A percentile compares a stretch with the other conserved stretches of the same genome.
These are phyloP conservation scores for Artibeus lituratus DNA, from an alignment of 2,797 vertebrate genomes.

Conservation along the genomic window DNA sequence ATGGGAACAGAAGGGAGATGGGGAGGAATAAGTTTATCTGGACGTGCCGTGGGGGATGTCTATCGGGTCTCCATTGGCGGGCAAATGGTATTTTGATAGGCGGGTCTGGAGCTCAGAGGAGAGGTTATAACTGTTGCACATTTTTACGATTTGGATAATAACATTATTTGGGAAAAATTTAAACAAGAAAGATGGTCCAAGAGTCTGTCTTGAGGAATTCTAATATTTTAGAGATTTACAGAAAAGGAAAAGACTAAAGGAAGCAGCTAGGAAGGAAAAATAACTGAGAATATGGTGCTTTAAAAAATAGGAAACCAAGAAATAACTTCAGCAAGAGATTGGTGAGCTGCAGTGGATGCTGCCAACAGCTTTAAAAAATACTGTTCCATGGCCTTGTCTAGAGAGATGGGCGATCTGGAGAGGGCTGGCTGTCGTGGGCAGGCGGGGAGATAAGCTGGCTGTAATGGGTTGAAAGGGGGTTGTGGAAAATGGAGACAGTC, in stretches of 20 bases:
- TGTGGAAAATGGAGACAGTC: neutral
- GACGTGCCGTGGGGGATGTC: neutral
- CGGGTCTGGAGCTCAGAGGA: neutral
- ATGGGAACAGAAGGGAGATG: neutral
- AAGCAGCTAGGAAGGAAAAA: accelerated
- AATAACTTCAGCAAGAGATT: neutral
- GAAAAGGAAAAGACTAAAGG: neutral
- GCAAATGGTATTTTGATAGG: neutral
- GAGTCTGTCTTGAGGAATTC: neutral
- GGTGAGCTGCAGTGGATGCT: neutral
- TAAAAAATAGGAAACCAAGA: neutral
- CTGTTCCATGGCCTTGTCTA: neutral
- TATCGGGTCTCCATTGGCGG: neutral
- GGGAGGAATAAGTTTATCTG: no score
- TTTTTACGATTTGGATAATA: neutral
- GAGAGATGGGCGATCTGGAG: neutral
- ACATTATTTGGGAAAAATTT: neutral
- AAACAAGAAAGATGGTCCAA: neutral
- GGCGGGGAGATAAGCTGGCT: neutral
- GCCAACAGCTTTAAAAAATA: no score
- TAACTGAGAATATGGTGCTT: neutral
- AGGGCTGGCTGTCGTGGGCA: neutral
- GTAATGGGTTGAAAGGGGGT: neutral
- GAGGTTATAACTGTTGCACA: neutral
- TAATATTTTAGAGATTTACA: neutral